Evolutionary conservation across 1,140 invertebrate species (phyloP).

Genomic region (Triops cancriformis): DNA sequence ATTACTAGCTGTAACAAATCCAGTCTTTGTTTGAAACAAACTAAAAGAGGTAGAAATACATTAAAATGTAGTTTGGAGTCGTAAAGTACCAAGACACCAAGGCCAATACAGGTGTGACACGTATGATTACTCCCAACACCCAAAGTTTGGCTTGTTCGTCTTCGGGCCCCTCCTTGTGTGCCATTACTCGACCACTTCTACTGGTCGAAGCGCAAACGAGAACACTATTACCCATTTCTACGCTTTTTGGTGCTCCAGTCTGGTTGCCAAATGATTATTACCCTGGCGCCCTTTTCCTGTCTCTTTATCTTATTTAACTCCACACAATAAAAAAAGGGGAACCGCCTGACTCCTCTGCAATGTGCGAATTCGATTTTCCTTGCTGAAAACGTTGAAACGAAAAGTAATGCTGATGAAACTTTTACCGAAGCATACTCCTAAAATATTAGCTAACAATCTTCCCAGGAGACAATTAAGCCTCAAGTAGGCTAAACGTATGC

Average conservation of each 20-base stretch:
- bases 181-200: background rate
- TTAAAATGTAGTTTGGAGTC: no score
- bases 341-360: no score
- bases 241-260: background rate
- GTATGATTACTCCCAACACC: background rate
- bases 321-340: no score
- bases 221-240: background rate
- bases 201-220: background rate
- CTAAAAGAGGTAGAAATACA: no score
- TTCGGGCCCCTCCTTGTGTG: background rate
- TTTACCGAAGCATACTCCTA: background rate
- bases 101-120: background rate
- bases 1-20: no score
- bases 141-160: background rate
- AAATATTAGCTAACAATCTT: background rate
- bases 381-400: background rate
- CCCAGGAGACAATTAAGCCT: background rate
- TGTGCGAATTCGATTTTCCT: no score
- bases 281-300: no score
- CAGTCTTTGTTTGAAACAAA: no score
- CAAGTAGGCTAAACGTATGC: conserved; percentile 6
- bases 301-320: no score
- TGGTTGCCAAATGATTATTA: no score
- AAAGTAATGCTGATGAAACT: background rate
- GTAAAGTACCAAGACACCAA: background rate